Conservation (phyloP, 64 coral and sea anemone genomes). For the Stichodactyla mertensii region DNA sequence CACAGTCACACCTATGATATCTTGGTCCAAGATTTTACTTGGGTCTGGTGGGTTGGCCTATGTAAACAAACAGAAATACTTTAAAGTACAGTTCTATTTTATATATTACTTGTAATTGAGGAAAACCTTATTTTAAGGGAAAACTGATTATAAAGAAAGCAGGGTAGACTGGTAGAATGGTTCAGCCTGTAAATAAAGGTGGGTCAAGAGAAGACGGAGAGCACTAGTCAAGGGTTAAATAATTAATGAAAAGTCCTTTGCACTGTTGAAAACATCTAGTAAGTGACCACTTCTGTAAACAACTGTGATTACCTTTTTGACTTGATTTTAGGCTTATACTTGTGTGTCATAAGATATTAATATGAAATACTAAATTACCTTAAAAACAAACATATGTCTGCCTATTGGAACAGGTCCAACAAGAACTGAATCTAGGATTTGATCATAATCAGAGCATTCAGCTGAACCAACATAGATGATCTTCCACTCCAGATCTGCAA, state of each 20-base stretch:
- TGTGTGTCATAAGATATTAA: not conserved
- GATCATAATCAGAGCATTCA: constrained; percentile 73
- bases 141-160: too few species aligned
- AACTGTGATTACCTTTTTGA: too few species aligned
- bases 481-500: constrained; percentile 95
- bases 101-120: not conserved
- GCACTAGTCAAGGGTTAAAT: too few species aligned
- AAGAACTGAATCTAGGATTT: constrained; percentile 92
- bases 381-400: constrained; percentile 89
- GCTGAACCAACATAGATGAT: constrained; percentile 97
- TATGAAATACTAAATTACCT: constrained; percentile 36
- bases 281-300: too few species aligned
- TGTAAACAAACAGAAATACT: not conserved
- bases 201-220: too few species aligned
- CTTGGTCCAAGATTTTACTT: constrained; percentile 73
- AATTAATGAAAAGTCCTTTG: too few species aligned
- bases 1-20: constrained; percentile 90
- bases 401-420: constrained; percentile 88
- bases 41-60: constrained; percentile 91
- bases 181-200: too few species aligned
- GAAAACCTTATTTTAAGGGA: too few species aligned
- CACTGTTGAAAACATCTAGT: too few species aligned
- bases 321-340: too few species aligned
- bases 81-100: not conserved
- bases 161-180: too few species aligned